These are phyloP conservation scores for Caenorhabditis brenneri DNA, from an alignment of 1,140 invertebrate genomes.

Conservation along the genomic window DNA sequence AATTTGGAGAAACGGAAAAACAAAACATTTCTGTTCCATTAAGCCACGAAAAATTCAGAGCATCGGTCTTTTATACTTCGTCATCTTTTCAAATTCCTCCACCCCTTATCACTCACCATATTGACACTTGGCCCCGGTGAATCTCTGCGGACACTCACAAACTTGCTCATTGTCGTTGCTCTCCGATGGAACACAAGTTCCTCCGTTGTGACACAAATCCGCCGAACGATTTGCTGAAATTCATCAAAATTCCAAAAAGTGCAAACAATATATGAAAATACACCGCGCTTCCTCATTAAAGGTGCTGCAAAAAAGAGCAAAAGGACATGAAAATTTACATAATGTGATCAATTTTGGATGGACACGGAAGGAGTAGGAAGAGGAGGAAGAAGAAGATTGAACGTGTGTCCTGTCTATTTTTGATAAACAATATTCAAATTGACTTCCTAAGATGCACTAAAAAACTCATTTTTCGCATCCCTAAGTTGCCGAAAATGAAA, in stretches of 20 bases:
- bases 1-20: too few species aligned
- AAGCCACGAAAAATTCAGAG: too few species aligned
- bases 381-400: not conserved
- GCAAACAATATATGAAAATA: not conserved
- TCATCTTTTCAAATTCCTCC: too few species aligned
- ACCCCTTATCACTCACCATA: constrained; percentile 63
- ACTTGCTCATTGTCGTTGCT: constrained; percentile 60
- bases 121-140: constrained; percentile 70
- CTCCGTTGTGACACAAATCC: constrained; percentile 71
- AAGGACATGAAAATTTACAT: not conserved
- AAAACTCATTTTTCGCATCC: too few species aligned
- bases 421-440: too few species aligned
- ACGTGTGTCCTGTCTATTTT: not conserved
- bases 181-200: constrained; percentile 67
- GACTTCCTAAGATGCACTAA: too few species aligned
- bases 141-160: constrained; percentile 68
- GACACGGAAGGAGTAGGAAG: not conserved
- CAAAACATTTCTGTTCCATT: too few species aligned
- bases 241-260: too few species aligned
- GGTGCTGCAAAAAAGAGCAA: not conserved
- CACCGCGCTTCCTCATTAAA: not conserved
- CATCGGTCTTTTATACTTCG: too few species aligned
- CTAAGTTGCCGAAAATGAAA: not conserved
- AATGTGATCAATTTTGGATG: not conserved
- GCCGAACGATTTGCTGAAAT: constrained; percentile 72